Evolutionary conservation across 2,113 vertebrate species (phyloP), one percentile per base, ranked within the genome.

Genomic region (Saccopteryx leptura): DNA sequence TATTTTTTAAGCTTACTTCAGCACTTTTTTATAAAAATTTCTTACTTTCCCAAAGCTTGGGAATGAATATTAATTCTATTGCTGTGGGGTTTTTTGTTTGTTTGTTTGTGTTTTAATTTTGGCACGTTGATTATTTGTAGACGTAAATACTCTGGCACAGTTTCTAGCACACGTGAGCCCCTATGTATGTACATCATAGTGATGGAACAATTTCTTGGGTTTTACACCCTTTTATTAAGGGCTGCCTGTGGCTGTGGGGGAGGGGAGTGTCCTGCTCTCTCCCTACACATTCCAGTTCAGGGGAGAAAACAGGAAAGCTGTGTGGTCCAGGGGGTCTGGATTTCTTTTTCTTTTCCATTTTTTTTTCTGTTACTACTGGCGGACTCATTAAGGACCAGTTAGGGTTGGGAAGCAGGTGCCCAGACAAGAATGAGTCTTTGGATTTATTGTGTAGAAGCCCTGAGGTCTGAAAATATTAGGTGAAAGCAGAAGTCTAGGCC

Each of bases 151-250:
- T 95, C 95, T 98, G 96, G 96, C 96, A 98, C 52, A 63, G 91
- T 97, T 71, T 97, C 78, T 91, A 97, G 80, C 84, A 95, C 92
- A 96, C 23, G 54, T 97, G 98, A 98, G 92, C 90, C 76, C 52
- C 75, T 72, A 50, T 96, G 97, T 97, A 97, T 97, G 96, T 96
- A 96, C 85, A 88, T 93, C 87, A 95, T 94, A 93, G 95, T 80
- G 79, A 97, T 81, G 96, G 97, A 97, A 92, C 88, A 88, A 98
- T 96, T 97, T 97, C 96, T 97, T 98, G 80, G 94, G 91, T 98
- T 98, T 98, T 95, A 98, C 92, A 90, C 97, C 97, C 85, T 97
- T 98, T 98, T 98, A 96, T 98, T 97, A 97, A 97, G 94, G 88
- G 85, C 92, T 98, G 97, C 95, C 95, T 97, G 82, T 91, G 96